Percentiles rank a stretch among this genome's conserved stretches.
Evolutionary conservation across 2,113 vertebrate species (phyloP).

Genomic region (Myocastor coypus): DNA sequence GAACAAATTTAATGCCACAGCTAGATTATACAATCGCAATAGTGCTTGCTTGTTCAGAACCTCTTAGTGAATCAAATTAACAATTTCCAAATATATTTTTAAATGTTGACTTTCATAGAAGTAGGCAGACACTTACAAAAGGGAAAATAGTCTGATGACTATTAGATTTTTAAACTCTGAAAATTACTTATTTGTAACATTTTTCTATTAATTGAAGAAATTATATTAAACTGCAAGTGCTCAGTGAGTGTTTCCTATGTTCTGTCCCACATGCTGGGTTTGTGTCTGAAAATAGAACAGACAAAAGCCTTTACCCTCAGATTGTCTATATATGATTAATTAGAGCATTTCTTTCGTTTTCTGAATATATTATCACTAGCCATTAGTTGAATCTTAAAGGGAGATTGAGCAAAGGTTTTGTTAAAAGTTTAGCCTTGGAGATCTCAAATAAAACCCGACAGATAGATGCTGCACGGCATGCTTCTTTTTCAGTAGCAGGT

Average conservation of each 20-base stretch:
- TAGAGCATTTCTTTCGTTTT: background rate
- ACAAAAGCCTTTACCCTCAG: background rate
- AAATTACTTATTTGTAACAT: constrained; percentile 1
- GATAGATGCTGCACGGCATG: background rate
- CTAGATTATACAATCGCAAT: background rate
- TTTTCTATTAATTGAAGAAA: constrained; percentile 31
- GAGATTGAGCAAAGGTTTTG: background rate
- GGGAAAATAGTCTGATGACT: background rate
- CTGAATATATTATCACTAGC: background rate
- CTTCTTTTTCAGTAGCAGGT: background rate
- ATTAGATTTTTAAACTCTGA: background rate
- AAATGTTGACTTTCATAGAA: background rate
- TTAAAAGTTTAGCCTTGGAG: background rate
- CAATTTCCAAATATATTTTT: background rate
- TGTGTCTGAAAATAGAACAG: background rate
- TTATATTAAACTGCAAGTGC: background rate
- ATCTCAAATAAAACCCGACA: background rate
- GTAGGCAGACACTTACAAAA: background rate
- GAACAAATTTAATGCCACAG: background rate
- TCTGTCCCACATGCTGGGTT: background rate
- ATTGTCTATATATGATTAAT: background rate
- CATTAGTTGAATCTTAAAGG: background rate
- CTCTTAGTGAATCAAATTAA: background rate
- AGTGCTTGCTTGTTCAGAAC: background rate
- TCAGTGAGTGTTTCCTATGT: background rate